These are phyloP conservation scores for Eumacrocentrus americanus DNA, from an alignment of 2,888 invertebrate species.

Conservation along the genomic window DNA sequence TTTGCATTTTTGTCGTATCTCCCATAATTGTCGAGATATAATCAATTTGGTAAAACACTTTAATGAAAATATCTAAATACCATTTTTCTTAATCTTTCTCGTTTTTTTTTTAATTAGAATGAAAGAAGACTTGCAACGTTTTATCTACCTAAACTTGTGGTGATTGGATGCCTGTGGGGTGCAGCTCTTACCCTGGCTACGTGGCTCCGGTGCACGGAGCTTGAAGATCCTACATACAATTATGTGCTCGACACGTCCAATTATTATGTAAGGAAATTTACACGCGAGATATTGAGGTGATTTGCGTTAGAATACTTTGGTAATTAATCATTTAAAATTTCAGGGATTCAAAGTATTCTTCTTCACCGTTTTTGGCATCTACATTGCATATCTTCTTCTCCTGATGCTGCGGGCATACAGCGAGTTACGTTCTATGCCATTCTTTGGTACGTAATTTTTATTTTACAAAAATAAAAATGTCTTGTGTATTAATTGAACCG, in stretches of 20 bases:
- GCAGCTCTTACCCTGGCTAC: constrained; percentile 84
- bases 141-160: constrained; percentile 86
- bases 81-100: too few species aligned
- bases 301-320: background rate
- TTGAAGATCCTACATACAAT: constrained; percentile 91
- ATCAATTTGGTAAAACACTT: too few species aligned
- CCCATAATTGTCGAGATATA: too few species aligned
- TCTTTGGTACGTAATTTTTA: constrained; percentile 77
- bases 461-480: background rate
- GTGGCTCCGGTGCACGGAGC: constrained; percentile 89
- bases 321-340: constrained; percentile 45
- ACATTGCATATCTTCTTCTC: constrained; percentile 83
- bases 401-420: constrained; percentile 89
- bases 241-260: constrained; percentile 83
- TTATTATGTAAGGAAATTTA: constrained; percentile 72
- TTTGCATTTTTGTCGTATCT: too few species aligned
- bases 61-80: too few species aligned
- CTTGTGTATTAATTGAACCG: background rate
- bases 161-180: constrained; percentile 87
- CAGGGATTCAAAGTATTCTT: constrained; percentile 92
- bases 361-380: constrained; percentile 82
- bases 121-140: constrained; percentile 85
- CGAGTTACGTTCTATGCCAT: constrained; percentile 95
- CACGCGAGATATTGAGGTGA: background rate
- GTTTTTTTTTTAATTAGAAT: too few species aligned